Evolutionary conservation across 2,797 vertebrate species (phyloP).

Genomic region (Gadopsis marmoratus): DNA sequence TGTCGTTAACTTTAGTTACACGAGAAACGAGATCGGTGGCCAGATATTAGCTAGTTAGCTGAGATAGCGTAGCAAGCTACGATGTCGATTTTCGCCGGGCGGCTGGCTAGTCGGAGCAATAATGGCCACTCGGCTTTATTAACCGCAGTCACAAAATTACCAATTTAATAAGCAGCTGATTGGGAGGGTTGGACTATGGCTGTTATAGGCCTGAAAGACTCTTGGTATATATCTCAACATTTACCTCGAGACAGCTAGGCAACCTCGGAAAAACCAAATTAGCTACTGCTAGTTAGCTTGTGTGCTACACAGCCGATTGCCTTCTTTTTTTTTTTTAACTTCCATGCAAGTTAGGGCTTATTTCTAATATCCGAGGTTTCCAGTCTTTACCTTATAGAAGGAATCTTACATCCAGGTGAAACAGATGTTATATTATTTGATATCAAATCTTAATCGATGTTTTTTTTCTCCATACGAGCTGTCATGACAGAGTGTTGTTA

Average conservation of each 20-base stretch:
- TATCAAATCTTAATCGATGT: slow-evolving; percentile 48
- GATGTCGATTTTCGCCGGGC: slow-evolving; percentile 8
- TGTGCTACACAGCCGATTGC: slow-evolving; percentile 14
- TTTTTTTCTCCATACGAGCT: slow-evolving; percentile 57
- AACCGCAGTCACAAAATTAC: accelerated
- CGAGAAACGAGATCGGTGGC: slow-evolving; percentile 23
- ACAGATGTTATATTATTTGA: slow-evolving; percentile 12
- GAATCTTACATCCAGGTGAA: slow-evolving; percentile 60
- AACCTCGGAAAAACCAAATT: slow-evolving; percentile 29
- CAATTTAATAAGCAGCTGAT: accelerated
- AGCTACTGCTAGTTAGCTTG: slow-evolving; percentile 72
- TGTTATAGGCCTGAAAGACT: neutral
- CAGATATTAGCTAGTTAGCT: slow-evolving; percentile 57
- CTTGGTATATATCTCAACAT: neutral
- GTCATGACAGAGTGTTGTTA: slow-evolving; percentile 81
- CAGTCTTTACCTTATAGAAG: slow-evolving; percentile 59
- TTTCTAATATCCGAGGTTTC: accelerated
- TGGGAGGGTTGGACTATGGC: neutral
- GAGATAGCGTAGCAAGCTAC: slow-evolving; percentile 47
- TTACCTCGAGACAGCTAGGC: slow-evolving; percentile 13
- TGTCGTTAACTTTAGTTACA: slow-evolving; percentile 16
- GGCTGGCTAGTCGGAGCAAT: no score
- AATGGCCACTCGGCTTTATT: neutral
- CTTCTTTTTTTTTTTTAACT: neutral
- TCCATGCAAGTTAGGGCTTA: neutral